Evolutionary conservation across 2,113 vertebrate genomes (phyloP).

Genomic region (Orientallactaga bullata): DNA sequence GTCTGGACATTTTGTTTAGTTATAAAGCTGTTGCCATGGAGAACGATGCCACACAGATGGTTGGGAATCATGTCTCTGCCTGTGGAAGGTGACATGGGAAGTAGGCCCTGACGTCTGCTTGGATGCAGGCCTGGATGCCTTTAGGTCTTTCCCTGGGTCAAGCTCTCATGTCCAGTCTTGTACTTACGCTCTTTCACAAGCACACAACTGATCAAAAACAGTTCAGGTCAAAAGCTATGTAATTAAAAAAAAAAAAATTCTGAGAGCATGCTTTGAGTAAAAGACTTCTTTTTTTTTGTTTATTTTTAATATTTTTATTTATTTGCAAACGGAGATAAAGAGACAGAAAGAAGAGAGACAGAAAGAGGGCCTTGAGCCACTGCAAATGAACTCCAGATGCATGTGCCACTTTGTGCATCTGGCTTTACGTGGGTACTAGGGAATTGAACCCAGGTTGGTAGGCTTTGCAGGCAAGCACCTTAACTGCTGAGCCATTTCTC

Average conservation of each 20-base stretch:
- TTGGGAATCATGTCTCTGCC: neutral
- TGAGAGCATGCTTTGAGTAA: neutral
- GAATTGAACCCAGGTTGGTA: too few relatives aligned
- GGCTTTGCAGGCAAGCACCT: too few relatives aligned
- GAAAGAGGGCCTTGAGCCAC: too few relatives aligned
- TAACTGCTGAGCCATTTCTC: too few relatives aligned
- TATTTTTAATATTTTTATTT: too few relatives aligned
- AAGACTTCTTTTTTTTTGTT: neutral
- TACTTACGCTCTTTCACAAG: neutral
- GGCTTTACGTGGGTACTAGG: too few relatives aligned
- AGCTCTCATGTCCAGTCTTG: fast-evolving
- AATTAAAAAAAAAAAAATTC: neutral
- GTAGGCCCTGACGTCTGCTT: fast-evolving
- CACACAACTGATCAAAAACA: fast-evolving
- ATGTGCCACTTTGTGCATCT: too few relatives aligned
- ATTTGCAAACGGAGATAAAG: too few relatives aligned
- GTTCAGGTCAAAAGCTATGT: neutral
- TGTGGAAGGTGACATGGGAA: neutral
- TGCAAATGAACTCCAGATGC: too few relatives aligned
- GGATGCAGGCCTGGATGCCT: neutral
- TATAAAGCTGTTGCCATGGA: neutral
- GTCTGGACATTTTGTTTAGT: neutral
- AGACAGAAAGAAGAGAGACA: too few relatives aligned
- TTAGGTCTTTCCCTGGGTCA: fast-evolving
- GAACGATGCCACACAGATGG: too few relatives aligned